Conservation (phyloP, 2,888 invertebrate species). For the Cataglyphis cursor region DNA sequence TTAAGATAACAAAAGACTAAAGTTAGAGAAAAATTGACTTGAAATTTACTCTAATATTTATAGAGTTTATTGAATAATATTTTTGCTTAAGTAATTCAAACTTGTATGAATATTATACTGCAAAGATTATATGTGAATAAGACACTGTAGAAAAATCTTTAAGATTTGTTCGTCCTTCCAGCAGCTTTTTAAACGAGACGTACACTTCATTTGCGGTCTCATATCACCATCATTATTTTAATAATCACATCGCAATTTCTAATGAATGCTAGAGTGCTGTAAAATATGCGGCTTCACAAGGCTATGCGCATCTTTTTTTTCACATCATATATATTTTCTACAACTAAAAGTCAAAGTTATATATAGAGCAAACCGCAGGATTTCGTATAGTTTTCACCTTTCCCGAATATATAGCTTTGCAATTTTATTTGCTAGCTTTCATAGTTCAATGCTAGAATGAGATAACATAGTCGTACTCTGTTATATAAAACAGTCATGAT, state of each 20-base stretch:
- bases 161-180: constrained; percentile 58
- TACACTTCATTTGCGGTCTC: constrained; percentile 59
- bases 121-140: background rate
- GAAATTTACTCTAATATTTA: background rate
- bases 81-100: background rate
- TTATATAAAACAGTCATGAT: background rate
- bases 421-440: constrained; percentile 26
- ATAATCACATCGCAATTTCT: constrained; percentile 78
- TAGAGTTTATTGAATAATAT: background rate
- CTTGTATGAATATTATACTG: background rate
- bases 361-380: constrained; percentile 76
- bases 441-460: constrained; percentile 9
- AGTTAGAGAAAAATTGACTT: background rate
- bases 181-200: constrained; percentile 55
- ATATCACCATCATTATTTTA: constrained; percentile 69
- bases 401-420: constrained; percentile 17
- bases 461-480: background rate
- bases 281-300: constrained; percentile 85
- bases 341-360: constrained; percentile 69
- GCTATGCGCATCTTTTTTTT: constrained; percentile 83
- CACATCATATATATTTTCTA: constrained; percentile 65
- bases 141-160: background rate
- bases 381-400: constrained; percentile 64
- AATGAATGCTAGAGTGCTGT: constrained; percentile 87
- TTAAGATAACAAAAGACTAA: background rate